Evolutionary conservation across 2,797 vertebrate genomes (phyloP), one percentile per base, ranked within the genome.

Genomic region (Brachyrhaphis roseni): DNA sequence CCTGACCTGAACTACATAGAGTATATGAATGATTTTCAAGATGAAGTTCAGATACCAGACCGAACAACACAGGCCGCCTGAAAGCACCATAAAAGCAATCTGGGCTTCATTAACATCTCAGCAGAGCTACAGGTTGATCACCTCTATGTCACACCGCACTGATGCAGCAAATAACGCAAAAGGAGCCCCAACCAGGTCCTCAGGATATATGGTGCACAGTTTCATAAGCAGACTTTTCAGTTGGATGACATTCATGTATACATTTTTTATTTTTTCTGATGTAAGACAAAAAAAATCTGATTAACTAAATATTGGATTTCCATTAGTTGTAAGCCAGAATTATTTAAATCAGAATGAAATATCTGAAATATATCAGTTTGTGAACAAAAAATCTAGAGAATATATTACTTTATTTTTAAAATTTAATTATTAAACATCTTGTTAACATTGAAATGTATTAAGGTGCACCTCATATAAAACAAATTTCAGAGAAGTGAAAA

Each of bases 381-480:
- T n/a, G 23, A n/a, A n/a, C 41, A 68, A 68, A 26, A 41, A 68
- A 68, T 41, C 8, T 68, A 68, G 34, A 6, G 26, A 45, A n/a
- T 16, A 1, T 6, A 43, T 70, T 2, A 70, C 10, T 68, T 66
- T 23, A 31, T 31, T 20, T 39, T 66, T 68, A 1, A 4, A 2
- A 45, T 7, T 70, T 5, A 45, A n/a, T 16, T 45, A 41, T 39
- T 36, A 23, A 26, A 23, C 28, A 62, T 66, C 8, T 66, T 23
- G 2, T 18, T 23, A 20, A 36, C 6, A 20, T 18, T 64, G 5
- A 64, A 34, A 64, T 64, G 3, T 64, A 34, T 34, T 62, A 31
- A 34, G 57, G 15, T 8, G 57, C 28, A 62, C 5, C 13, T 39
- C 74, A 73, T 83, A 88, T 86, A 84, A 70, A 88, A 36, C 66